Evolutionary conservation across 1,140 invertebrate genomes (phyloP), one percentile per base, ranked within the genome.

Genomic region (Cyrtorhinus lividipennis): DNA sequence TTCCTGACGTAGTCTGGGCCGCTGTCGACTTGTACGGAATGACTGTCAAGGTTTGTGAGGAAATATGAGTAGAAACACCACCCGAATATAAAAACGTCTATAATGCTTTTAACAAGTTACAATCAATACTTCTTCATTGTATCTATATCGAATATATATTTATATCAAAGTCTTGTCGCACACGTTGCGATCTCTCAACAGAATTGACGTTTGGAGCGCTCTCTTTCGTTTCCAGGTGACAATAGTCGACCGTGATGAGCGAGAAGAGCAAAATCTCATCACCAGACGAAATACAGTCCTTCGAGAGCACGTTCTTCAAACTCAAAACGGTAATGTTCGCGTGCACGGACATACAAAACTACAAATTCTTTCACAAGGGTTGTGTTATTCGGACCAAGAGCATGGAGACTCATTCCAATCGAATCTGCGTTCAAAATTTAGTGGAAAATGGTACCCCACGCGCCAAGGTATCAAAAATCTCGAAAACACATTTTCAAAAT

Each of bases 21-120:
- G 92, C 95, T 25, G 86, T 96, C 24, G 93, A 97, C 77, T 76
- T 97, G 38, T 97, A 97, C 73, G 94, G 94, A 23, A 95, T 95
- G 90, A 94, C 92, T 23, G 92, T 94, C 0, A 95, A 94, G 78
- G 83, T 84, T 5, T 38, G 30, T 38, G n/a, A n/a, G n/a, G n/a
- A n/a, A n/a, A n/a, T n/a, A n/a, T n/a, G n/a, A n/a, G n/a, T n/a
- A n/a, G n/a, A n/a, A n/a, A n/a, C n/a, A n/a, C n/a, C n/a, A n/a
- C n/a, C n/a, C n/a, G n/a, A n/a, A n/a, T n/a, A n/a, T n/a, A n/a
- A n/a, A n/a, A n/a, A n/a, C n/a, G n/a, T n/a, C n/a, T n/a, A n/a
- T n/a, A n/a, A n/a, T n/a, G n/a, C n/a, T n/a, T n/a, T n/a, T n/a
- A n/a, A n/a, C n/a, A n/a, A n/a, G n/a, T n/a, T n/a, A n/a, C n/a